phyloP scores from a whole-genome alignment of 2,113 vertebrate genomes.

The Chaetodon auriga region DNA sequence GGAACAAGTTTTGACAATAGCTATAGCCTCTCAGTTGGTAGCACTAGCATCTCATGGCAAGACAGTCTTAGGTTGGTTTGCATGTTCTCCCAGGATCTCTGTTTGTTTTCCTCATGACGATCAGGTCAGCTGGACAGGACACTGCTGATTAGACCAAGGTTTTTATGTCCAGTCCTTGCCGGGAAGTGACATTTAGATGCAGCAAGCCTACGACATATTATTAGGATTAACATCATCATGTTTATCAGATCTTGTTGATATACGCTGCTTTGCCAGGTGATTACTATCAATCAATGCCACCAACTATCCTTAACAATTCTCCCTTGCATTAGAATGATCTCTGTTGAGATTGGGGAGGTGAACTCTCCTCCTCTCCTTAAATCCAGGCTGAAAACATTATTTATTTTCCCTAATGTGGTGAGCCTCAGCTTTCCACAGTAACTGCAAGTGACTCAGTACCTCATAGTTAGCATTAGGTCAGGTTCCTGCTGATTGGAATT shows the following conservation, averaged over 20 bases:
- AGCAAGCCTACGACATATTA: conserved; percentile 16
- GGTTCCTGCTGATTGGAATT: conserved; percentile 71
- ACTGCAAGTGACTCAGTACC: conserved; percentile 48
- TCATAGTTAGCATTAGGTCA: conserved; percentile 60
- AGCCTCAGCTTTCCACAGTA: conserved; percentile 33
- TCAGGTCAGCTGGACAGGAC: background rate
- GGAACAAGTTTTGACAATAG: background rate
- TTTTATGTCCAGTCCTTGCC: conserved; percentile 20
- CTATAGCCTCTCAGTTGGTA: background rate
- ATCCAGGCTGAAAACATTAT: conserved; percentile 39
- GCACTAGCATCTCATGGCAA: background rate
- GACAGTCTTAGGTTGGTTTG: background rate
- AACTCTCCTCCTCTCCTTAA: conserved; percentile 13
- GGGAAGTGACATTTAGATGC: conserved; percentile 11
- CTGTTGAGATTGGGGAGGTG: background rate
- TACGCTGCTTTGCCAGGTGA: conserved; percentile 1
- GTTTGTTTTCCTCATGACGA: background rate
- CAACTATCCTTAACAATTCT: conserved; percentile 3
- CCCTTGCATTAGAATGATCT: conserved; percentile 13
- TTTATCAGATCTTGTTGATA: conserved; percentile 6
- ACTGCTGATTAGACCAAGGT: background rate
- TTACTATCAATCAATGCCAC: conserved; percentile 24
- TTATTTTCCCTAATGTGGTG: conserved; percentile 53
- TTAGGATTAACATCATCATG: conserved; percentile 5
- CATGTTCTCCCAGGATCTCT: background rate